Conservation (phyloP, 2,113 vertebrate species). For the Genyomyrus donnyi region DNA sequence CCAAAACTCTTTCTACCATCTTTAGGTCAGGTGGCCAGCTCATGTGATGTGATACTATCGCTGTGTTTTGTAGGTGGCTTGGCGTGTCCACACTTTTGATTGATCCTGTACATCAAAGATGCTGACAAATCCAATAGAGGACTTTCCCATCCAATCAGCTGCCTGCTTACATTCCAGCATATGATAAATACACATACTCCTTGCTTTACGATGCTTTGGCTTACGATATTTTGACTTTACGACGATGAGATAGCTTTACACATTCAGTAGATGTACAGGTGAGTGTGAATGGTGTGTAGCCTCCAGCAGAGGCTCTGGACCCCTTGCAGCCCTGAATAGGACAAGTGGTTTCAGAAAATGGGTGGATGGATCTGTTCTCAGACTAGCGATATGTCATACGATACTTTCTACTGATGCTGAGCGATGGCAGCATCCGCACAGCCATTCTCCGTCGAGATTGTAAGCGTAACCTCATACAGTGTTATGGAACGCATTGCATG, state of each 20-base stretch:
- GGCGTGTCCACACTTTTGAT: too few species aligned
- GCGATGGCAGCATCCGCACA: too few species aligned
- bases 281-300: too few species aligned
- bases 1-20: not conserved
- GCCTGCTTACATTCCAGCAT: not conserved
- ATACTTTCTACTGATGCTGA: too few species aligned
- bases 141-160: not conserved
- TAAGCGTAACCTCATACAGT: too few species aligned
- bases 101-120: not conserved
- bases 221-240: not conserved
- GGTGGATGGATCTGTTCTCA: not conserved
- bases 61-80: not conserved
- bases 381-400: too few species aligned
- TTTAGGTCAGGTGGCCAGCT: not conserved
- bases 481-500: too few species aligned
- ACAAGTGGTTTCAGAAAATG: not conserved
- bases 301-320: too few species aligned
- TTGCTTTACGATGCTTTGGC: not conserved
- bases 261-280: not conserved
- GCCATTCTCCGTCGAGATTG: too few species aligned
- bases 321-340: not conserved
- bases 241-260: not conserved
- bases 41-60: not conserved
- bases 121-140: not conserved
- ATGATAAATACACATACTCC: not conserved